phyloP scores from a whole-genome alignment of 2,113 vertebrate species.

The Ammospiza nelsoni region DNA sequence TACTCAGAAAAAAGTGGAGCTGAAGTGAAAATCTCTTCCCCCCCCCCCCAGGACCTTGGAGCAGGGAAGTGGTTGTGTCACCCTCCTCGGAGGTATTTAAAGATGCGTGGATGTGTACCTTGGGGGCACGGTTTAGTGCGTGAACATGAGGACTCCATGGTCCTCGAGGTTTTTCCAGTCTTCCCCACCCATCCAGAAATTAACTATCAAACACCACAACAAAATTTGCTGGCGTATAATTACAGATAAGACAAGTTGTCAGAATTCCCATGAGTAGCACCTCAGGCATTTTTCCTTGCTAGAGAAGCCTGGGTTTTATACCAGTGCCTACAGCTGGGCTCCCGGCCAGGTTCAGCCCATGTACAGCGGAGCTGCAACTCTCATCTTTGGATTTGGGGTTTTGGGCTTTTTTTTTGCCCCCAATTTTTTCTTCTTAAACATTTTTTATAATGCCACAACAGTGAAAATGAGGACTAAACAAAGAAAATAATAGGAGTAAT shows the following conservation, averaged over 20 bases:
- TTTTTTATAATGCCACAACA: not conserved
- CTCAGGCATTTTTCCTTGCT: not conserved
- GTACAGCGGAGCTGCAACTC: not conserved
- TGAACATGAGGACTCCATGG: accelerated
- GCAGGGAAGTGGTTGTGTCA: not conserved
- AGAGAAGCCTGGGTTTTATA: conserved; percentile 48
- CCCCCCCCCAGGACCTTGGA: no score
- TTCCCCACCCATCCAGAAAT: conserved; percentile 45
- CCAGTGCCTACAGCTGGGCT: not conserved
- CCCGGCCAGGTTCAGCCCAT: not conserved
- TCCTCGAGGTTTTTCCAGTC: not conserved
- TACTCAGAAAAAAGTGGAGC: not conserved
- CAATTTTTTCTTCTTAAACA: not conserved
- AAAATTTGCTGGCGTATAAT: conserved; percentile 53
- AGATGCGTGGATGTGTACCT: not conserved
- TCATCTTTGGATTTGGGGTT: not conserved
- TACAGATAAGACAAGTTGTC: conserved; percentile 58
- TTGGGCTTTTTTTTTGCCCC: not conserved
- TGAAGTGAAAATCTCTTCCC: not conserved
- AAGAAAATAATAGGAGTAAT: not conserved
- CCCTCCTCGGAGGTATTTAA: not conserved
- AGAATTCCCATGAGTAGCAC: conserved; percentile 14
- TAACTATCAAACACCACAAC: conserved; percentile 14
- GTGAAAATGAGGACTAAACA: not conserved
- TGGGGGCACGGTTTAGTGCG: not conserved